Evolutionary conservation across 2,113 vertebrate genomes (phyloP), one percentile per base, ranked within the genome.

Genomic region (Lepisosteus oculatus): DNA sequence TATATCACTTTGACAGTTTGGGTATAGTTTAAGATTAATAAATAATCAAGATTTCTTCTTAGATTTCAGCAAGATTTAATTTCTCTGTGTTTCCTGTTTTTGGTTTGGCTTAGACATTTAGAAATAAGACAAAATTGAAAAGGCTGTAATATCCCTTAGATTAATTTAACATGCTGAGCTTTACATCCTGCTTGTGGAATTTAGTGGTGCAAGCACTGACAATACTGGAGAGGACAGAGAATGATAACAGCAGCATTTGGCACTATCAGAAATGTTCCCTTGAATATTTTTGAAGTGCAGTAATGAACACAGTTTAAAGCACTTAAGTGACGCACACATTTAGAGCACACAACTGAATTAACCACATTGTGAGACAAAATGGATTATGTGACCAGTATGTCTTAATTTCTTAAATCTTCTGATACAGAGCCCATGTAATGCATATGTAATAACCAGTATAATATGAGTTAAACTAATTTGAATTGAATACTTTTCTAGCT

Each of bases 301-400:
- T 73, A 61, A 67, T 61, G 65, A 61, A 54, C 71, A n/a, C 43
- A 3, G 44, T 62, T 67, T 67, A 59, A 7, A n/a, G 43, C 55
- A 66, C 64, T 72, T 72, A 67, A 29, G 13, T 67, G 64, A 57
- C 43, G 44, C 71, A 51, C 55, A 55, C 54, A 66, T 67, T 44
- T 17, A 43, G 55, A 72, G 71, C 13, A 11, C 43, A n/a, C 43
- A 66, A 59, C 45, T 54, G 66, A 72, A 67, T 72, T 72, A 72
- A 72, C 42, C 55, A 51, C 42, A 61, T 57, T 72, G 56, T 65
- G 62, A 57, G 47, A 51, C 9, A 9, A 2, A 51, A 51, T 51
- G 9, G 5, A 51, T 51, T 6, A 51, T 9, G 9, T 51, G 47
- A 51, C 9, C 47, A 51, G 47, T 51, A 51, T 51, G 47, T 51